These are phyloP conservation scores for Sarcophaga caerulescens DNA, from an alignment of 2,888 invertebrate genomes.

Conservation along the genomic window DNA sequence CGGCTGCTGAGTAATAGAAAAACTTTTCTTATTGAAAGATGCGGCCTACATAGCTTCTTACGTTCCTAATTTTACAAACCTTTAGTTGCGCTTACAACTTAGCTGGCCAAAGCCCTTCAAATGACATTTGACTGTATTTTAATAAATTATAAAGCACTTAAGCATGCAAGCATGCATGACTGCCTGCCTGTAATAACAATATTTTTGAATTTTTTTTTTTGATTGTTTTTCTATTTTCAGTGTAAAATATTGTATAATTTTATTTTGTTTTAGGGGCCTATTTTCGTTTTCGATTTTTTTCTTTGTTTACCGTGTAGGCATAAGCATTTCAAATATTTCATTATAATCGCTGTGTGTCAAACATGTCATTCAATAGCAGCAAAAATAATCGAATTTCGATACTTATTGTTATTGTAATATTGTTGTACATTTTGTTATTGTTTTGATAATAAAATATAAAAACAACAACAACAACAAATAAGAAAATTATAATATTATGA, in stretches of 20 bases:
- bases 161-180: slow-evolving; percentile 35
- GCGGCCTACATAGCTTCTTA: not conserved
- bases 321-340: slow-evolving; percentile 43
- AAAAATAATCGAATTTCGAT: not conserved
- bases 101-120: too few species aligned
- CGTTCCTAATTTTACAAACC: too few species aligned
- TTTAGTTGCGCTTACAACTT: too few species aligned
- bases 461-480: too few species aligned
- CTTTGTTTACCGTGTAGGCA: not conserved
- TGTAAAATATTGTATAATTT: not conserved
- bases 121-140: too few species aligned
- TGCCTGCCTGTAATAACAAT: slow-evolving; percentile 23
- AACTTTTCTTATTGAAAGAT: not conserved
- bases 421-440: slow-evolving; percentile 13
- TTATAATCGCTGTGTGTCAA: slow-evolving; percentile 41
- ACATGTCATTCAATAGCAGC: slow-evolving; percentile 38
- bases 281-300: not conserved
- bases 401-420: slow-evolving; percentile 4
- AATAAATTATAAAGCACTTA: slow-evolving; percentile 8
- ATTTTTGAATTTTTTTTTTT: not conserved
- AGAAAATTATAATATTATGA: slow-evolving; percentile 6
- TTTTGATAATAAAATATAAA: not conserved
- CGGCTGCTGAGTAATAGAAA: too few species aligned
- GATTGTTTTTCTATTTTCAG: too few species aligned
- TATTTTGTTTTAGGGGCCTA: not conserved